Conservation (phyloP, 2,113 vertebrate species). For the Mola mola region DNA sequence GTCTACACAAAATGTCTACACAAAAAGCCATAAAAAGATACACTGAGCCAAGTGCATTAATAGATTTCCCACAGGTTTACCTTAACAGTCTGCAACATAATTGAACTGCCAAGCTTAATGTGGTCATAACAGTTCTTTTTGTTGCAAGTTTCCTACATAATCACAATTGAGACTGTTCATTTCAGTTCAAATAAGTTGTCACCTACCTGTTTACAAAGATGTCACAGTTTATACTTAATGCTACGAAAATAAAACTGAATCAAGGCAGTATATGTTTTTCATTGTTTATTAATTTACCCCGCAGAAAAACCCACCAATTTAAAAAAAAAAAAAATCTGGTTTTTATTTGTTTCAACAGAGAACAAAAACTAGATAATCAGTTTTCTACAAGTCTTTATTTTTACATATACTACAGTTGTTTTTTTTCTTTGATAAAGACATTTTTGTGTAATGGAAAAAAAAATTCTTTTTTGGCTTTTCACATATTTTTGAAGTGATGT, state of each 20-base stretch:
- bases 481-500: slow-evolving; percentile 43
- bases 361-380: neutral
- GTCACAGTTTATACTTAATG: neutral
- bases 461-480: slow-evolving; percentile 74
- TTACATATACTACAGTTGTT: slow-evolving; percentile 78
- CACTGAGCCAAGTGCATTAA: slow-evolving; percentile 18
- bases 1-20: neutral
- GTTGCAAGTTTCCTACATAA: no score
- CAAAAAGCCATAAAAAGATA: slow-evolving; percentile 31
- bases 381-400: slow-evolving; percentile 81
- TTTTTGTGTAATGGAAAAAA: slow-evolving; percentile 68
- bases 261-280: no score
- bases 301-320: no score
- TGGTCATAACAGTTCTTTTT: slow-evolving; percentile 45
- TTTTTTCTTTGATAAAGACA: slow-evolving; percentile 68
- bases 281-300: no score
- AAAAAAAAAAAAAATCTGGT: no score
- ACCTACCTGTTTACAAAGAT: slow-evolving; percentile 3
- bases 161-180: no score
- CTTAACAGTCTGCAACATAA: slow-evolving; percentile 11
- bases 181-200: no score
- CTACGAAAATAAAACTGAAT: no score
- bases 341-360: no score
- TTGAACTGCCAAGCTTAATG: neutral
- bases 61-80: slow-evolving; percentile 19